Evolutionary conservation across 2,888 invertebrate genomes (phyloP), one percentile per base, ranked within the genome.

Genomic region (Drosophila nr. medialis): DNA sequence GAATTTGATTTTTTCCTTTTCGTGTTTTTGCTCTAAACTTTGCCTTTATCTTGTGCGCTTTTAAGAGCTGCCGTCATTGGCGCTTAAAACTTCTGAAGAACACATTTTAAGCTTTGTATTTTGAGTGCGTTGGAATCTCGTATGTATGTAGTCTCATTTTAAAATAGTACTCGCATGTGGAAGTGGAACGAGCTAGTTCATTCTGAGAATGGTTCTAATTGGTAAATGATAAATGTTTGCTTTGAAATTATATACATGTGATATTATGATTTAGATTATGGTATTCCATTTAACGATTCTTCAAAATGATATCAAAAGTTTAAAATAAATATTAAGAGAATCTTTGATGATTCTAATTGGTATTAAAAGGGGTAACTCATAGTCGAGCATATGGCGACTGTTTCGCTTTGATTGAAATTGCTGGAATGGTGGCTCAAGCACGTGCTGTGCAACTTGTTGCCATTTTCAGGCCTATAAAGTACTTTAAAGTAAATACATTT

Each of bases 1-100:
- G 75, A 78, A 70, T 85, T 75, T 65, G 76, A 80, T 75, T 79
- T 79, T 69, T 71, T 69, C 34, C 21, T 24, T 21, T 24, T 24
- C 8, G 24, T 24, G 4, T 45, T 45, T 71, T 74, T 77, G 66
- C 72, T 71, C 49, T 42, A 48, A 51, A 40, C 55, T 32, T 42
- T 40, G 64, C 38, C 49, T 63, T 55, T 53, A 21, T 53, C 18
- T 29, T 63, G 45, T 24, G 27, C 49, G 40, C 13, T 40, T 62
- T 64, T 42, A 13, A 45, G 40, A 50, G 55, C 54, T 59, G 58
- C 21, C 27, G 53, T 61, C 69, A 58, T 62, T 58, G 68, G 27
- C 66, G 48, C 15, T 30, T 10, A 10, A 13, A 55, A 53, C 49
- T 54, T 55, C 48, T 65, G 51, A 61, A 62, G 62, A 75, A 71